Evolutionary conservation across 2,113 vertebrate species (phyloP), one percentile per base, ranked within the genome.

Genomic region (Mungos mungo): DNA sequence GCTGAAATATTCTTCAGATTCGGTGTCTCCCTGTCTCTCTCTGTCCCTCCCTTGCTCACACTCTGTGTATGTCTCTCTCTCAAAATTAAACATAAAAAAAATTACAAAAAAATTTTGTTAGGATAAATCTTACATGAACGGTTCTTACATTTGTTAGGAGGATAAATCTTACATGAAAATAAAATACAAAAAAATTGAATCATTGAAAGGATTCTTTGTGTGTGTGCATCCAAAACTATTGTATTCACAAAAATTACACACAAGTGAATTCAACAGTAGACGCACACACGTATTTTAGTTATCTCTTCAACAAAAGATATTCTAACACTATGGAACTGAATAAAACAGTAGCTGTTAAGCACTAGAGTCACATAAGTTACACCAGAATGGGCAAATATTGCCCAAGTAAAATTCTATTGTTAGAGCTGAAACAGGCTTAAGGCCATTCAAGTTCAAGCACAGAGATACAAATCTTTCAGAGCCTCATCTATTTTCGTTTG

Each of bases 251-350:
- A 50, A 79, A 79, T 79, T 29, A 99, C 99, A 99, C 99, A 99
- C 99, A 98, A 99, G 98, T 99, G 99, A 99, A 99, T 99, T 99
- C 98, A 98, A 99, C 98, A 99, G 99, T 99, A 98, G 98, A 99
- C 99, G 98, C 98, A 99, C 99, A 99, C 99, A 99, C 99, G 99
- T 98, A 99, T 98, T 99, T 98, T 98, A 98, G 98, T 98, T 98
- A 97, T 98, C 98, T 99, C 97, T 98, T 99, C 98, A 89, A 84
- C 83, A 88, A 97, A 98, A 98, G 98, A 98, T 98, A 98, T 98
- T 99, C 98, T 96, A 98, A 98, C 95, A 93, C 98, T 98, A 98
- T 86, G 31, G 98, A 99, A 99, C 98, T 88, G 97, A 98, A 98
- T 98, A 77, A 57, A 29, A 84, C 96, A 6, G 98, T 98, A 98